phyloP scores from a whole-genome alignment of 2,888 invertebrate genomes.

The Margaritifera margaritifera region DNA sequence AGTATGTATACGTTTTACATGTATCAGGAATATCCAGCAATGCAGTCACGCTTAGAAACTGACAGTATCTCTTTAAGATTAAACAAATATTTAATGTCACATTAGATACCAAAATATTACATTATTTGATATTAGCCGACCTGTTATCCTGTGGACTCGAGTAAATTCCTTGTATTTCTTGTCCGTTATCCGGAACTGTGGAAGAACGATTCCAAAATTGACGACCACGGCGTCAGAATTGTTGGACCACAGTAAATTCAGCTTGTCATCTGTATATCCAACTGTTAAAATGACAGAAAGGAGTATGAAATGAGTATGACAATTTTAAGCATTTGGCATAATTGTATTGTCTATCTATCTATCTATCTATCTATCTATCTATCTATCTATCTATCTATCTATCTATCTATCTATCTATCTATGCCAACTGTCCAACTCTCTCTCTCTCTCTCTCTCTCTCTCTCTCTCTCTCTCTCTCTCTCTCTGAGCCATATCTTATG shows the following conservation, averaged over 20 bases:
- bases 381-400: too few species aligned
- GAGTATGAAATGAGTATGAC: conserved; percentile 89
- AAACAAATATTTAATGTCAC: neutral
- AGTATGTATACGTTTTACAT: too few species aligned
- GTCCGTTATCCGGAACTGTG: conserved; percentile 54
- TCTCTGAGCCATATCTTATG: too few species aligned
- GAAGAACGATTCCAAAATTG: conserved; percentile 38
- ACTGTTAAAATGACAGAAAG: conserved; percentile 77
- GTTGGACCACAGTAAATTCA: conserved; percentile 51
- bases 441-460: too few species aligned
- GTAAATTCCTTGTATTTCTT: conserved; percentile 33
- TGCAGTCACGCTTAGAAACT: neutral
- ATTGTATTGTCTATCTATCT: too few species aligned
- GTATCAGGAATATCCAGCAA: too few species aligned
- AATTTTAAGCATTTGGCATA: conserved; percentile 66
- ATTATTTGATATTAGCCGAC: conserved; percentile 21
- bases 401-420: too few species aligned
- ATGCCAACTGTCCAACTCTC: too few species aligned
- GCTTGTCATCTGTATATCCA: conserved; percentile 84
- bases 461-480: too few species aligned
- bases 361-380: too few species aligned
- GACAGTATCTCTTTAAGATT: neutral
- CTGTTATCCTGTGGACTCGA: conserved; percentile 48
- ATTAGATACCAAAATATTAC: neutral
- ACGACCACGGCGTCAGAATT: conserved; percentile 32